A percentile compares a stretch with the other conserved stretches of the same genome.
Evolutionary conservation across 2,113 vertebrate species (phyloP).

Genomic region (Scophthalmus maximus): DNA sequence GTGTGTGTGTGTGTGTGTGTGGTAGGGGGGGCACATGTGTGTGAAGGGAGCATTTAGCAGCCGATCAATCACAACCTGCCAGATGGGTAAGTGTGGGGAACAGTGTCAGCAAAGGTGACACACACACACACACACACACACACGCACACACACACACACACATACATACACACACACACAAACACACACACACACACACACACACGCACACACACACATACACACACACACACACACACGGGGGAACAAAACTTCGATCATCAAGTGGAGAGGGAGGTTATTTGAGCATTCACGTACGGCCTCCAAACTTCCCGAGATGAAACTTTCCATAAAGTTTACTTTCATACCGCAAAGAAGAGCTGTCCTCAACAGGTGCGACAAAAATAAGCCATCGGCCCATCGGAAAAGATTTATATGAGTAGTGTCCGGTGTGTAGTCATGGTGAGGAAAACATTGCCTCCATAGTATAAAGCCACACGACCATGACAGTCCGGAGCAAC

Average conservation of each 20-base stretch:
- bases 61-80: constrained; percentile 74
- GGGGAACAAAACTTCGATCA: constrained; percentile 7
- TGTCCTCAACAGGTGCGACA: neutral
- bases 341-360: too few species aligned
- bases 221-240: neutral
- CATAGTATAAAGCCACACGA: too few species aligned
- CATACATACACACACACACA: too few species aligned
- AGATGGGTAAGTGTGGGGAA: constrained; percentile 68
- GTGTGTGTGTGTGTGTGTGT: constrained; percentile 41
- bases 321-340: neutral
- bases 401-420: neutral
- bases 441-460: too few species aligned
- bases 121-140: neutral
- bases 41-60: constrained; percentile 67
- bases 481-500: too few species aligned
- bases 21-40: constrained; percentile 16
- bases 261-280: neutral
- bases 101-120: constrained; percentile 69
- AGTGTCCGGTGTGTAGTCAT: too few species aligned
- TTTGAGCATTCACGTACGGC: neutral
- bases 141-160: neutral
- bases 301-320: neutral
- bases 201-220: too few species aligned
- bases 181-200: neutral
- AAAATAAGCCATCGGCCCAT: neutral